Base-by-base conservation (phyloP, 2,888 invertebrate genomes). In the Ormyrus pomaceus region DNA sequence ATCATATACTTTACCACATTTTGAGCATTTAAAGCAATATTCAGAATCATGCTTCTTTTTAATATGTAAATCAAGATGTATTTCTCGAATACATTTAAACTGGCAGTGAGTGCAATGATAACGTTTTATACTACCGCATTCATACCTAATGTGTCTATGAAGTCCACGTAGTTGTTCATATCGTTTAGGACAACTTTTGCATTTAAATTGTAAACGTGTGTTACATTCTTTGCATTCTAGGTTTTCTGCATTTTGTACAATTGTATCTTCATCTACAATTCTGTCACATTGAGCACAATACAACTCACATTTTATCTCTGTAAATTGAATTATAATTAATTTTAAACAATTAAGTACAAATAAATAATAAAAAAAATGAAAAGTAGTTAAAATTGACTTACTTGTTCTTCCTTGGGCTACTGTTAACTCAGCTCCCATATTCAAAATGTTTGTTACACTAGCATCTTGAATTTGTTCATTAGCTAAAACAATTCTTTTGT, bases 351-450 rank as follows among this genome's bases (percentile, higher is more conserved):
- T 11, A 34, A 34, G 34, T 34, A 34, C 34, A 34, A 34, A 34
- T 34, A 34, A 34, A 34, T 34, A 1, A 2, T 34, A 34, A 34
- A 3, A 34, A 34, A 34, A 34, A 62, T 48, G 7, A 61, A 58
- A 51, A 50, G 8, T 10, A 50, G 46, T 77, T 13, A 51, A 53
- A 61, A 13, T 62, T 56, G 34, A 77, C 77, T 77, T 46, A 82
- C 82, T 82, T 9, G 82, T 82, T 80, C 82, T 82, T 75, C 82
- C 82, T 68, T 82, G 82, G 6, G 82, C 79, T 7, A 82, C 80
- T 34, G 80, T 82, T 59, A 82, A 72, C 50, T 82, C 82, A 59
- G 78, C 69, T 13, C 77, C 80, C 55, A 82, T 64, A 69, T 78
- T 82, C 1, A 78, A 34, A 48, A 82, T 70, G 59, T 80, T 82